Evolutionary conservation across 2,113 vertebrate genomes (phyloP).

Genomic region (Reinhardtius hippoglossoides): DNA sequence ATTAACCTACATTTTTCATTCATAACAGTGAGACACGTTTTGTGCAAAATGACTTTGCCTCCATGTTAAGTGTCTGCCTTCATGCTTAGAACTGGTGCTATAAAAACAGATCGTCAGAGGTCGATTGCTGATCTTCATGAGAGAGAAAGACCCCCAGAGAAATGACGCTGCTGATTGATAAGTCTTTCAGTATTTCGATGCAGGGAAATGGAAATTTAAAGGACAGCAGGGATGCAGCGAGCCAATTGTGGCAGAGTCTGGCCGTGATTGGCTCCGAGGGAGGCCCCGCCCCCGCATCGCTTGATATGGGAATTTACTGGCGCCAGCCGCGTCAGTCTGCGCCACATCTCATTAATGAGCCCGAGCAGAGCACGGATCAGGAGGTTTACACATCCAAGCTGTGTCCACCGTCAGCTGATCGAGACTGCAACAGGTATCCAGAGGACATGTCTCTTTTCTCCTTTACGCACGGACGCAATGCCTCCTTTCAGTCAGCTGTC

Average conservation of each 20-base stretch:
- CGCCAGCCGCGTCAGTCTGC: constrained; percentile 91
- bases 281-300: constrained; percentile 83
- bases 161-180: constrained; percentile 80
- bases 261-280: constrained; percentile 83
- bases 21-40: not conserved
- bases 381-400: constrained; percentile 59
- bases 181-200: constrained; percentile 74
- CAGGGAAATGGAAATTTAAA: constrained; percentile 74
- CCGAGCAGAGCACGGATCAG: constrained; percentile 63
- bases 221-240: constrained; percentile 69
- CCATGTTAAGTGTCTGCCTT: constrained; percentile 43
- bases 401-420: constrained; percentile 72
- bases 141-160: constrained; percentile 64
- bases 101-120: constrained; percentile 58
- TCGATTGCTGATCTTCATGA: constrained; percentile 54
- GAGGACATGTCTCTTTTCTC: constrained; percentile 14
- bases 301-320: constrained; percentile 96
- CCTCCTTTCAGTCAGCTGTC: not conserved
- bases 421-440: constrained; percentile 70
- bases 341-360: constrained; percentile 82
- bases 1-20: not conserved
- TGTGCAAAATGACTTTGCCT: constrained; percentile 21
- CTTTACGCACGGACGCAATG: not conserved
- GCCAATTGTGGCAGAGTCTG: constrained; percentile 84
- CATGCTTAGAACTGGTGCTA: constrained; percentile 32